Conservation (phyloP, 2,797 vertebrate genomes). For the Enteromius afrohamiltoni region DNA sequence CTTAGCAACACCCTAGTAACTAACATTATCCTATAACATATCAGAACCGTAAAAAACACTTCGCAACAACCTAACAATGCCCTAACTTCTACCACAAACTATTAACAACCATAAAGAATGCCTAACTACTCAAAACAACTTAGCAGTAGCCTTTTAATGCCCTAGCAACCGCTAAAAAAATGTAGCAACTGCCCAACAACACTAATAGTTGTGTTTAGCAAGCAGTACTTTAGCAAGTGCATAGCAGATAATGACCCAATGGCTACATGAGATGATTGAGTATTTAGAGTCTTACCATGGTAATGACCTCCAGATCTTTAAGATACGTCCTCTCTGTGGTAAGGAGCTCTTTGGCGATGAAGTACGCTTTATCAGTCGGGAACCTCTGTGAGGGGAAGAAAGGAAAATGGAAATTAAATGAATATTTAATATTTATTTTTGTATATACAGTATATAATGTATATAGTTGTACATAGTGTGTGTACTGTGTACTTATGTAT, state of each 20-base stretch:
- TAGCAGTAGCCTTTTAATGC: neutral
- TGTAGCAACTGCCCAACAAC: neutral
- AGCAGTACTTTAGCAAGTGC: neutral
- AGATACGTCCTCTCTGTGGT: constrained; percentile 95
- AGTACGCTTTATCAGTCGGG: constrained; percentile 95
- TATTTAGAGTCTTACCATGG: constrained; percentile 80
- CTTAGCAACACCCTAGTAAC: neutral
- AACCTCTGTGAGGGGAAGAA: constrained; percentile 82
- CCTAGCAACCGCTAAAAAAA: neutral
- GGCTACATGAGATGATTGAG: neutral
- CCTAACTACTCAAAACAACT: neutral
- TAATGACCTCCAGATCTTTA: constrained; percentile 97
- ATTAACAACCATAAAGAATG: neutral
- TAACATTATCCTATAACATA: neutral
- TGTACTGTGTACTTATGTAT: neutral
- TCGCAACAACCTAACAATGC: neutral
- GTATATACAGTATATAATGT: too few relatives aligned
- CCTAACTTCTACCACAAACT: neutral
- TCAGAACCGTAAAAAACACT: neutral
- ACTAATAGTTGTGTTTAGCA: too few relatives aligned
- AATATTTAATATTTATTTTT: too few relatives aligned
- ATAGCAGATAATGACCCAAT: neutral
- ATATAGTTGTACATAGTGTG: neutral
- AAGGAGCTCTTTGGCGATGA: constrained; percentile 95
- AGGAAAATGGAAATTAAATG: neutral